Evolutionary conservation across 2,888 invertebrate species (phyloP), one percentile per base, ranked within the genome.

Genomic region (Spialia ferax): DNA sequence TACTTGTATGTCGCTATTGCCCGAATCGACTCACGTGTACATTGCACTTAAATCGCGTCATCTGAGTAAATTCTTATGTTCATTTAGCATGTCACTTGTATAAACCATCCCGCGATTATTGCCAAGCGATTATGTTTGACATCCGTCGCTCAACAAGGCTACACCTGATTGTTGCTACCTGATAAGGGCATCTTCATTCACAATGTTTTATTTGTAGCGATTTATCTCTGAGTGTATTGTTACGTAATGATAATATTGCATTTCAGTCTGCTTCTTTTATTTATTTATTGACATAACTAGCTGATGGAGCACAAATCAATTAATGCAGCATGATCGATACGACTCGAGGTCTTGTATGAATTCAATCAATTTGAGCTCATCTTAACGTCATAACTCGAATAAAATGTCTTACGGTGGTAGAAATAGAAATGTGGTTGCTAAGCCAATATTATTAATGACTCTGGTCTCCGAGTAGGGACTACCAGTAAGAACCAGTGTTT

Each of bases 311-410:
- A 42, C 38, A 42, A 15, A 42, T 42, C 15, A 42, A 42, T 42
- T n/a, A 42, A 15, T 6, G 55, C 45, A 45, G 15, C 55, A 45
- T 56, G 55, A 63, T 63, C 18, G 23, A 38, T 22, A 26, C 23
- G 1, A 23, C 18, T 1, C 23, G 18, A 6, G 11, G 52, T 23
- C 42, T 42, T 38, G 26, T 45, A 29, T 20, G 56, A 56, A 55
- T 13, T 55, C 63, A 63, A 63, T 63, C 55, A 63, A 63, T 56
- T 62, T 56, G 45, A 38, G 42, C 45, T 56, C 55, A 38, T 48
- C 57, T 23, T 48, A 38, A 56, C 45, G 55, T 45, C 55, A 63
- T 45, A 60, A n/a, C 32, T 48, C 35, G 29, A 7, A 22, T 61
- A 61, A 50, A 26, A 26, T 26, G 26, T 22, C 7, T 23, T 15